Percentiles rank a stretch among this genome's conserved stretches.
These are phyloP conservation scores for Oxygymnocypris stewartii DNA, from an alignment of 2,113 vertebrate genomes.

Conservation along the genomic window DNA sequence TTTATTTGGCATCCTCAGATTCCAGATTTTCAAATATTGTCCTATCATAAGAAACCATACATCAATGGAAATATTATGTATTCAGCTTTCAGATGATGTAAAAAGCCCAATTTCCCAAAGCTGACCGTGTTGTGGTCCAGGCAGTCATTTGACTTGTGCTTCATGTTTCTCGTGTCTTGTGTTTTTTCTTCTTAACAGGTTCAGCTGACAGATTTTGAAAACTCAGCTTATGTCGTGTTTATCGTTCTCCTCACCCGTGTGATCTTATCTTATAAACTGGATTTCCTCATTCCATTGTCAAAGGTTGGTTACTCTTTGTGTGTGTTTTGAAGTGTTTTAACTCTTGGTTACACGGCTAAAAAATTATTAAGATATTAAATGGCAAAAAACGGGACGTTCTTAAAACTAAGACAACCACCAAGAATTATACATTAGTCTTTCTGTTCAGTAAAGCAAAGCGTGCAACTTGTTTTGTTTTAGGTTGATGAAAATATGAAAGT, in stretches of 20 bases:
- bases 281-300: slow-evolving; percentile 96
- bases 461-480: slow-evolving; percentile 65
- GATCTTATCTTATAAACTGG: slow-evolving; percentile 95
- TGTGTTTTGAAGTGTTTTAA: background rate
- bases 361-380: background rate
- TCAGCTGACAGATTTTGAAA: slow-evolving; percentile 97
- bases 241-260: slow-evolving; percentile 95
- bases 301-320: slow-evolving; percentile 77
- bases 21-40: too few species aligned
- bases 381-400: background rate
- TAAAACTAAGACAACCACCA: background rate
- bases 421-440: background rate
- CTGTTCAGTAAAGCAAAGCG: background rate
- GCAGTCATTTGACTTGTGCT: too few species aligned
- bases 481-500: slow-evolving; percentile 98
- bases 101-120: background rate
- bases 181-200: slow-evolving; percentile 73
- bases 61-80: too few species aligned
- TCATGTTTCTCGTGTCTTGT: background rate
- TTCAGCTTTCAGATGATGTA: background rate
- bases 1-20: too few species aligned
- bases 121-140: background rate
- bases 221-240: slow-evolving; percentile 96
- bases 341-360: background rate
- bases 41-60: too few species aligned